Evolutionary conservation across 1,140 invertebrate genomes (phyloP).

Genomic region (Cyphomyrmex costatus): DNA sequence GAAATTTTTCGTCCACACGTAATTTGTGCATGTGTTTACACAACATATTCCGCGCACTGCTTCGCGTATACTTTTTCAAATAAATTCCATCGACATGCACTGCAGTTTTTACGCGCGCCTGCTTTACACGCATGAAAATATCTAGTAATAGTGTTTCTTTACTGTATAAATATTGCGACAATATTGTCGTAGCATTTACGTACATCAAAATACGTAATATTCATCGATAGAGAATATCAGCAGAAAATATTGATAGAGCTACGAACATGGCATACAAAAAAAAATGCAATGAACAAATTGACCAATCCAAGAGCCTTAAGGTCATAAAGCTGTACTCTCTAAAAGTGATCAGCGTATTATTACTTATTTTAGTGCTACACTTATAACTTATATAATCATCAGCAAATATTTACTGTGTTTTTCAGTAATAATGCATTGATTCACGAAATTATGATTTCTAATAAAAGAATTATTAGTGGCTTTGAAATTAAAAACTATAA

Average conservation of each 20-base stretch:
- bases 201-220: neutral
- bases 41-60: conserved; percentile 17
- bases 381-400: too few relatives aligned
- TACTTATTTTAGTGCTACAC: too few relatives aligned
- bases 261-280: too few relatives aligned
- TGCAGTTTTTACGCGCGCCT: conserved; percentile 6
- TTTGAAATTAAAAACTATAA: too few relatives aligned
- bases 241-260: neutral
- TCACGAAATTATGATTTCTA: too few relatives aligned
- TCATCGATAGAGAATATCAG: neutral
- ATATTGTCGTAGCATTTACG: neutral
- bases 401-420: too few relatives aligned
- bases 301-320: too few relatives aligned
- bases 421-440: too few relatives aligned
- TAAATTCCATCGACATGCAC: conserved; percentile 19
- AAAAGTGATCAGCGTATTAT: too few relatives aligned
- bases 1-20: conserved; percentile 41
- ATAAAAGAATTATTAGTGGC: too few relatives aligned
- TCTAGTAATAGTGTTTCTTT: neutral
- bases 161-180: conserved; percentile 22
- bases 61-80: conserved; percentile 43
- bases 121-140: conserved; percentile 34
- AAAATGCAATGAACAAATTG: too few relatives aligned
- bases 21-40: conserved; percentile 21
- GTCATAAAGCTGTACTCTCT: too few relatives aligned